phyloP scores from a whole-genome alignment of 2,888 invertebrate species.

The Ptychoptera albimana region DNA sequence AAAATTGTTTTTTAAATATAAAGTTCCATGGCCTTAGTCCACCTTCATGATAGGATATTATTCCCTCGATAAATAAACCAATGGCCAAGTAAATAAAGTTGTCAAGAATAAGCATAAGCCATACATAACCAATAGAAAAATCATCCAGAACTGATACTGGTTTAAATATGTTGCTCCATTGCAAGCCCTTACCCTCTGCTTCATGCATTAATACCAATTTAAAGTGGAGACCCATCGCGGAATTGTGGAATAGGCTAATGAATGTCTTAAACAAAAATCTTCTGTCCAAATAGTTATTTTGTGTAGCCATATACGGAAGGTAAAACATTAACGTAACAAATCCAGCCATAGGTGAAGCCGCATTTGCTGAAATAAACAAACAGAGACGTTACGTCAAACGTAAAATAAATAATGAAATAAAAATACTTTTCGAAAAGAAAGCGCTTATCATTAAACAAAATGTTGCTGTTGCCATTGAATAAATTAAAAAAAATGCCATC shows the following conservation, averaged over 20 bases:
- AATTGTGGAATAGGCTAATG: constrained; percentile 54
- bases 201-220: constrained; percentile 50
- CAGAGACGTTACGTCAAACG: too few relatives aligned
- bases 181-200: constrained; percentile 44
- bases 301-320: constrained; percentile 52
- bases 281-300: constrained; percentile 47
- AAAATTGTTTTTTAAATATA: constrained; percentile 42
- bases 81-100: constrained; percentile 52
- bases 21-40: constrained; percentile 83
- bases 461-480: constrained; percentile 50
- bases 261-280: constrained; percentile 40
- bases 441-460: constrained; percentile 68
- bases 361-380: constrained; percentile 40
- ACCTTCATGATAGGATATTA: constrained; percentile 72
- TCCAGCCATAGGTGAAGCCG: constrained; percentile 60
- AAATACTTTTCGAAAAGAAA: constrained; percentile 51
- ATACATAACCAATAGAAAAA: constrained; percentile 49
- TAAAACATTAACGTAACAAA: constrained; percentile 60
- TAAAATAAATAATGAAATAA: too few relatives aligned
- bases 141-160: constrained; percentile 49
- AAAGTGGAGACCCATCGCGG: constrained; percentile 67
- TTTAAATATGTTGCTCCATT: constrained; percentile 38
- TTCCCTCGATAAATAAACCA: constrained; percentile 72
- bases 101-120: constrained; percentile 49
- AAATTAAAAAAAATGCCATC: constrained; percentile 54